Percentiles rank a stretch among this genome's conserved stretches.
phyloP scores from a whole-genome alignment of 2,113 vertebrate genomes.

The Eonycteris spelaea region DNA sequence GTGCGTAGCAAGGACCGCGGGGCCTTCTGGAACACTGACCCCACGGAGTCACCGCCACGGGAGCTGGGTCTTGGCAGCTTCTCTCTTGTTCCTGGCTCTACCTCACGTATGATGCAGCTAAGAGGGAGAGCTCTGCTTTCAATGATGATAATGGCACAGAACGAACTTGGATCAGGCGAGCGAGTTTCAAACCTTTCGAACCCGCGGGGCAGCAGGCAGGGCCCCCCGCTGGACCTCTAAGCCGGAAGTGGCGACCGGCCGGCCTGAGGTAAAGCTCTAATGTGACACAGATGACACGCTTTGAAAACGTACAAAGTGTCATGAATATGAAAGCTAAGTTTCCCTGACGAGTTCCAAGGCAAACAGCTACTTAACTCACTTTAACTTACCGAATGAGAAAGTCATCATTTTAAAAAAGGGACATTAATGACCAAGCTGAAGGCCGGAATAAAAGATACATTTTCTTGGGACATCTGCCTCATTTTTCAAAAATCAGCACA shows the following conservation, averaged over 20 bases:
- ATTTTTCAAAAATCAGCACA: fast-evolving
- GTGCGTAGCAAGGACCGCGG: fast-evolving
- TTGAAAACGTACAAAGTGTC: background rate
- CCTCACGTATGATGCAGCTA: fast-evolving
- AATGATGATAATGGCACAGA: fast-evolving
- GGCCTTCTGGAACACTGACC: fast-evolving
- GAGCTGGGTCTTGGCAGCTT: fast-evolving
- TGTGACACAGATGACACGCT: fast-evolving
- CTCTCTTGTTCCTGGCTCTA: fast-evolving
- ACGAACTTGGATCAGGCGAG: background rate
- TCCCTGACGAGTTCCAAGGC: background rate
- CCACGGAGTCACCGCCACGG: fast-evolving
- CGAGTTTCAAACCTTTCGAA: fast-evolving
- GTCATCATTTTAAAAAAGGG: background rate
- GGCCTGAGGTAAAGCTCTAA: fast-evolving
- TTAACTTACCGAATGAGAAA: background rate
- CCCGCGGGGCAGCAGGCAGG: fast-evolving
- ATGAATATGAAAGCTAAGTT: background rate
- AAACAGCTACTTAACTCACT: background rate
- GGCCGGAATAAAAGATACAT: background rate
- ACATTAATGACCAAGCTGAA: background rate
- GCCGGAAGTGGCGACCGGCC: background rate
- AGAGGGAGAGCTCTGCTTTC: background rate
- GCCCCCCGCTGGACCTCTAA: background rate
- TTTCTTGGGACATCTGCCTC: background rate